Evolutionary conservation across 2,888 invertebrate species (phyloP).

Genomic region (Aspidapion aeneum): DNA sequence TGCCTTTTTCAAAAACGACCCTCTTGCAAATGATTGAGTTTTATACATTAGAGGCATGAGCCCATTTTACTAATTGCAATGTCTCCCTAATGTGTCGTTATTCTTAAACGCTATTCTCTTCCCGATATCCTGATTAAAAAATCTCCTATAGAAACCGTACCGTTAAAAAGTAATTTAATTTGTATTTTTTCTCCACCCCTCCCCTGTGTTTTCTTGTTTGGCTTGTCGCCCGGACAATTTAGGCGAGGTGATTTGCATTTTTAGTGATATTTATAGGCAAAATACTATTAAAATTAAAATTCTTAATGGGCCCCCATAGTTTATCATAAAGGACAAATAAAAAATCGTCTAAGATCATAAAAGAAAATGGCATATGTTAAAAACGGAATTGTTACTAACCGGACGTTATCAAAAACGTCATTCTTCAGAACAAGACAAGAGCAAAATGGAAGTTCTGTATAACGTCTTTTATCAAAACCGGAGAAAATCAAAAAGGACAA

Average conservation of each 20-base stretch:
- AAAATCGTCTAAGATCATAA: too few species aligned
- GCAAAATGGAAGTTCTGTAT: too few species aligned
- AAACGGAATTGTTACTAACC: too few species aligned
- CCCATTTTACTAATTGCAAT: slow-evolving; percentile 41
- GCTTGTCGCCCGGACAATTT: background rate
- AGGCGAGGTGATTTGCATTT: slow-evolving; percentile 7
- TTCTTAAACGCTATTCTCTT: slow-evolving; percentile 34
- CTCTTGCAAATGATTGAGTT: slow-evolving; percentile 2
- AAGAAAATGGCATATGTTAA: too few species aligned
- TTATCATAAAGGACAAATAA: too few species aligned
- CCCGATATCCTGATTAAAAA: slow-evolving; percentile 36
- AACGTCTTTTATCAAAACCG: too few species aligned
- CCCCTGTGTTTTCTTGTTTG: background rate
- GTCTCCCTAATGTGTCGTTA: slow-evolving; percentile 39
- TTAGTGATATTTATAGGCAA: background rate
- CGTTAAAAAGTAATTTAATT: slow-evolving; percentile 10
- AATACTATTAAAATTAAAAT: background rate
- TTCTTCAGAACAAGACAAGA: too few species aligned
- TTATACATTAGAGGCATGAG: background rate
- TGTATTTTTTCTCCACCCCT: background rate
- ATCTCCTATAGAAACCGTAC: background rate
- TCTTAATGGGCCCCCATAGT: too few species aligned
- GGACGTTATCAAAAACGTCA: too few species aligned
- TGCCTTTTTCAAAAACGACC: slow-evolving; percentile 13
- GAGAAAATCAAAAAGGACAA: too few species aligned